A percentile compares a stretch with the other conserved stretches of the same genome.
Evolutionary conservation across 1,140 invertebrate genomes (phyloP).

Genomic region (Batillaria attramentaria): DNA sequence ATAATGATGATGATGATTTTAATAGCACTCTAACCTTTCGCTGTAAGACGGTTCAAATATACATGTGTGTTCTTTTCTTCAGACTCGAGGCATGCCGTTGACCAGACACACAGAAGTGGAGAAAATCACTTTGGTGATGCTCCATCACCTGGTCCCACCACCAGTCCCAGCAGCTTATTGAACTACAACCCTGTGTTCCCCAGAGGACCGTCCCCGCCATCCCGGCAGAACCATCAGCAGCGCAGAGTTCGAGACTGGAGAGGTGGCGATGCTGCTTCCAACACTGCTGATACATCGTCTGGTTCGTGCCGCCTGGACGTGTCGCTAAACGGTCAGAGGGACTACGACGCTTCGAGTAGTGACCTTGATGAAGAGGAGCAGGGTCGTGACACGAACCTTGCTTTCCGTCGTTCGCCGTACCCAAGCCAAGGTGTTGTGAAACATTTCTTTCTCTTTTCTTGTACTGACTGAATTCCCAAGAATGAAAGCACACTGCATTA

Average conservation of each 20-base stretch:
- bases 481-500: not conserved
- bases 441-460: not conserved
- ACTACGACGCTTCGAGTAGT: slow-evolving; percentile 14
- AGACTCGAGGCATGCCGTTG: too few relatives aligned
- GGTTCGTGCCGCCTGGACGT: not conserved
- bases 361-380: not conserved
- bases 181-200: not conserved
- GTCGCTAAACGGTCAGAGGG: not conserved
- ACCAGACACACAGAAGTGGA: too few relatives aligned
- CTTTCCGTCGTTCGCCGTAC: too few relatives aligned
- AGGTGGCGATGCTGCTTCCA: too few relatives aligned
- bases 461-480: not conserved
- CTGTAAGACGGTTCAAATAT: too few relatives aligned
- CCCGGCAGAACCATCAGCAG: not conserved
- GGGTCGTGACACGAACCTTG: not conserved
- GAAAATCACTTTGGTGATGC: too few relatives aligned
- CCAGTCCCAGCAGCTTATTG: too few relatives aligned
- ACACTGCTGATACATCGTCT: too few relatives aligned
- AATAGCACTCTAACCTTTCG: too few relatives aligned
- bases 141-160: too few relatives aligned
- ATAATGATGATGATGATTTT: too few relatives aligned
- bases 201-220: not conserved
- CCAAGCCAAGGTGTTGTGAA: not conserved
- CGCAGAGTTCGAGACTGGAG: not conserved
- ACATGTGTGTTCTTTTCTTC: too few relatives aligned